Base-by-base conservation (phyloP, 2,888 invertebrate genomes). In the Geophilus truncorum region DNA sequence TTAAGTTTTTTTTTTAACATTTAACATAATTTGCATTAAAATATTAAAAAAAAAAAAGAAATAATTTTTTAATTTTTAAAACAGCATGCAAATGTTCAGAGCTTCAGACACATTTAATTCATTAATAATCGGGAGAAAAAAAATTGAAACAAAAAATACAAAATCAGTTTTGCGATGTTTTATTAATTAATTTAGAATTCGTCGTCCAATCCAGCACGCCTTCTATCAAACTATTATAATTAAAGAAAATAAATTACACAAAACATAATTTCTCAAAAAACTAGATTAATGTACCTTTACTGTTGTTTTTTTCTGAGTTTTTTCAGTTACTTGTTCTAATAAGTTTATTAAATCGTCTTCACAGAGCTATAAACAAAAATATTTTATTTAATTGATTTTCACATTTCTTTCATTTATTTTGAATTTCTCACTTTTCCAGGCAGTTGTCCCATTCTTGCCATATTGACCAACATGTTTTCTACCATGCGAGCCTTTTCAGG, bases 401-500 rank as follows among this genome's bases (percentile, higher is more conserved):
- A 18, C n/a, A 45, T 15, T 45, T 45, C 18, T 3, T n/a, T 45
- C 18, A n/a, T n/a, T n/a, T n/a, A n/a, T n/a, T n/a, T 45, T 18
- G n/a, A 18, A 1, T 3, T 45, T n/a, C 18, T 45, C 82, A 88
- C 88, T 89, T 93, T 95, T 57, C 91, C 91, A 81, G 91, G 90
- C 80, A 97, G 90, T 87, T 96, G 95, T n/a, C 97, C 97, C 85
- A 91, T 91, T 86, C 95, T 94, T 10, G 94, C 97, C 97, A 98
- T 98, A 85, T 93, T 92, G 82, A 97, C 90, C 84, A 99, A 91
- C 93, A 98, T 94, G 84, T 92, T 92, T 89, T 99, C 98, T 81
- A 98, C 93, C 92, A 95, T 93, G 86, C 92, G 91, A 9, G 95
- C 98, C 87, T 98, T 98, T 85, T 98, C 98, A 77, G 98, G 98